Base-by-base conservation (phyloP, 2,113 vertebrate species). In the Boulengerochromis microlepis region DNA sequence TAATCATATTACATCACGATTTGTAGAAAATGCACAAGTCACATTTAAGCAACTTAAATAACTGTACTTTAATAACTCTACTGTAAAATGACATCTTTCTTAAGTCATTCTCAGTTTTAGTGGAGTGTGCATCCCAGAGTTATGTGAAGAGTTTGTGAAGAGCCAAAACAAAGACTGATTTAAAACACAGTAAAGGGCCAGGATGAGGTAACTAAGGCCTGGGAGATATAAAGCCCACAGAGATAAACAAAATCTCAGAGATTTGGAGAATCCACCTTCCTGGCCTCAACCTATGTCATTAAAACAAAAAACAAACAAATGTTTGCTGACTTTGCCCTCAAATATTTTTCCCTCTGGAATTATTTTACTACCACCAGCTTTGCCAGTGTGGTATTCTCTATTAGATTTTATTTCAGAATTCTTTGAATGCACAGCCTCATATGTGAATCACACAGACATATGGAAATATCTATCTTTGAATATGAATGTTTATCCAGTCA, bases 231-330 rank as follows among this genome's bases (percentile, higher is more conserved):
- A 19, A 52, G 50, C 8, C 50, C 50, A 52, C 50, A 50, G 47
- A 50, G 8, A 50, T 50, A 50, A 50, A 50, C 16, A 52, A 9
- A 52, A 52, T 52, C 8, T 52, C 47, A 52, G 47, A 50, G 16
- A 45, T 45, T 45, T 45, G 6, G 7, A 47, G 8, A 47, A 47
- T 47, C 15, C 19, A 18, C 47, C 8, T 50, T 50, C 47, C 47
- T 19, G 18, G 0, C 16, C 1, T 50, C 16, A 50, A 50, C 45
- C 47, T 50, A 1, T 56, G 22, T 54, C n/a, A 24, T 54, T 1
- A 24, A 56, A 56, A 56, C 11, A 2, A 56, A 56, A 24, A 11
- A 24, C 10, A 0, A 56, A 24, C 2, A 22, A 56, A 26, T 0
- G 54, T 13, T 57, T 57, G 54, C 12, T 26, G 7, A 57, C 13